phyloP scores from a whole-genome alignment of 2,888 invertebrate genomes.

The Pachycephus smyrnensis region DNA sequence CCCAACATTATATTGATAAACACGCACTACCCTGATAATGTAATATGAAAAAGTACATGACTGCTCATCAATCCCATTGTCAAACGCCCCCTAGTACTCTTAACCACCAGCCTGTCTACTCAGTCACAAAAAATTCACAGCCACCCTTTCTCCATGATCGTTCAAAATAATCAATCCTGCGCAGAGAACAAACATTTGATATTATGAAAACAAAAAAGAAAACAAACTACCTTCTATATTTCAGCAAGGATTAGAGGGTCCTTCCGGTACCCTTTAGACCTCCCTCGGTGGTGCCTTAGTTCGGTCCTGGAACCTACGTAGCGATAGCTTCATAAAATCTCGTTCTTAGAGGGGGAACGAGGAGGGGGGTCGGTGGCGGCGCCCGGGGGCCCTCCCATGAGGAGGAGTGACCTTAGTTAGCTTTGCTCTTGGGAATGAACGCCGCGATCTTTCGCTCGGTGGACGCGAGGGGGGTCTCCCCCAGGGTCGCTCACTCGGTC shows the following conservation, averaged over 20 bases:
- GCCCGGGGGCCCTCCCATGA: slow-evolving; percentile 66
- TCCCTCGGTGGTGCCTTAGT: slow-evolving; percentile 35
- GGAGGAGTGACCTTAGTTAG: slow-evolving; percentile 62
- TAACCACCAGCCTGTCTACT: background rate
- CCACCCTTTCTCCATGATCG: background rate
- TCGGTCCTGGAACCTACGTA: slow-evolving; percentile 35
- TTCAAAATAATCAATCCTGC: background rate
- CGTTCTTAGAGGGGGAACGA: slow-evolving; percentile 50
- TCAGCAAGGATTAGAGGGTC: slow-evolving; percentile 15
- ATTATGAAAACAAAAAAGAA: background rate
- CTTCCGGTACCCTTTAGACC: slow-evolving; percentile 23
- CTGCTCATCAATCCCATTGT: background rate
- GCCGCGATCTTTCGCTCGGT: slow-evolving; percentile 7
- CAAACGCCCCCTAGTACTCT: background rate
- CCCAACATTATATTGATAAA: background rate
- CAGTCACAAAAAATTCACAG: background rate
- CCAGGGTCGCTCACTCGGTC: background rate
- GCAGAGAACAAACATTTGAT: background rate
- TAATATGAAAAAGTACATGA: background rate
- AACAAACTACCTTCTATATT: background rate
- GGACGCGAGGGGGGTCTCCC: background rate
- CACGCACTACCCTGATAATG: background rate
- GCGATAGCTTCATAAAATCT: slow-evolving; percentile 52
- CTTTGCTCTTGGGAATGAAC: slow-evolving; percentile 60
- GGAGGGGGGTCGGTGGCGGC: slow-evolving; percentile 55